These are phyloP conservation scores for Leucophenga maculata DNA, from an alignment of 2,888 invertebrate species.

Conservation along the genomic window DNA sequence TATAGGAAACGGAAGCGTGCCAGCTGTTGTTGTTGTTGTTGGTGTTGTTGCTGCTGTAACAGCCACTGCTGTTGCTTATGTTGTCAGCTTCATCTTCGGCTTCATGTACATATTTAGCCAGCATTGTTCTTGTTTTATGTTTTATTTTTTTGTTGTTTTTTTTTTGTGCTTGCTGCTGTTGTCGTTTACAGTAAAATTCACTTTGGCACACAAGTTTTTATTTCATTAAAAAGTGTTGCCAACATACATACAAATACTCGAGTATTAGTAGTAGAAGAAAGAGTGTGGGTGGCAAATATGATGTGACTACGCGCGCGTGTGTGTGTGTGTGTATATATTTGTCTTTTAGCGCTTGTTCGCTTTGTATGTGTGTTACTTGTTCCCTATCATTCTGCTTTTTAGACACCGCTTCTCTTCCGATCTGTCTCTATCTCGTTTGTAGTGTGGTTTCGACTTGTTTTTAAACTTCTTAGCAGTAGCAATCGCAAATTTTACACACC, in stretches of 20 bases:
- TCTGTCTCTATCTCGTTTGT: slow-evolving; percentile 30
- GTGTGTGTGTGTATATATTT: slow-evolving; percentile 11
- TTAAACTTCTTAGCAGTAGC: slow-evolving; percentile 26
- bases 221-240: slow-evolving; percentile 56
- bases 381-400: slow-evolving; percentile 7
- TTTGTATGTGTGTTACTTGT: neutral
- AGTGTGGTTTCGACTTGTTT: slow-evolving; percentile 44
- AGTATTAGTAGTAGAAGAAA: too few species aligned
- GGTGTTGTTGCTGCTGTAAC: slow-evolving; percentile 1
- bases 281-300: too few species aligned
- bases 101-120: slow-evolving; percentile 11
- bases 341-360: neutral
- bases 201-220: slow-evolving; percentile 65
- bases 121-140: slow-evolving; percentile 30
- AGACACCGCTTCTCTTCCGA: neutral
- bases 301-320: slow-evolving; percentile 41
- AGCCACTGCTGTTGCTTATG: neutral
- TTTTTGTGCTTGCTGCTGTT: slow-evolving; percentile 34
- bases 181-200: slow-evolving; percentile 63
- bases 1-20: slow-evolving; percentile 27
- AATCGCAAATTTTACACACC: slow-evolving; percentile 24
- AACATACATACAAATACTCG: neutral
- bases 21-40: slow-evolving; percentile 8
- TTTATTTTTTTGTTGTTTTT: slow-evolving; percentile 17
- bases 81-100: slow-evolving; percentile 5